Evolutionary conservation across 2,888 invertebrate species (phyloP).

Genomic region (Hypena proboscidalis): DNA sequence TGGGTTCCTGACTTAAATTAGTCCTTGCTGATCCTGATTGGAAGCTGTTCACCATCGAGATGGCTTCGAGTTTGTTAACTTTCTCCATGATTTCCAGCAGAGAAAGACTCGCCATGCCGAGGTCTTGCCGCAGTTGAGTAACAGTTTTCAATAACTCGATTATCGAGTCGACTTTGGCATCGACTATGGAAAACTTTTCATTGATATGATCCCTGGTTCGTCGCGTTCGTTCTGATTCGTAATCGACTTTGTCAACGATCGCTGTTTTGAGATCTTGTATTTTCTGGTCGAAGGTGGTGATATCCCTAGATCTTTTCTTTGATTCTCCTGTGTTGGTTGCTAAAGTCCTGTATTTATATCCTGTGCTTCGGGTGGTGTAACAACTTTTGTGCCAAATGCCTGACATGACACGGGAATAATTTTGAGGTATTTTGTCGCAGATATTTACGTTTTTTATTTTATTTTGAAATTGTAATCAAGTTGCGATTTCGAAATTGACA

Average conservation of each 20-base stretch:
- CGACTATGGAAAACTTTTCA: conserved; percentile 60
- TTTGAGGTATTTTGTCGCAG: too few relatives aligned
- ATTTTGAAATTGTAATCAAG: too few relatives aligned
- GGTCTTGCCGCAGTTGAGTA: conserved; percentile 48
- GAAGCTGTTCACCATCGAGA: conserved; percentile 35
- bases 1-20: conserved; percentile 36
- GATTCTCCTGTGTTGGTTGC: conserved; percentile 71
- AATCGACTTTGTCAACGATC: conserved; percentile 58
- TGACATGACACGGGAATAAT: conserved; percentile 58
- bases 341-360: conserved; percentile 72
- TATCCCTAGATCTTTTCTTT: conserved; percentile 51
- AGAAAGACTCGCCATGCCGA: conserved; percentile 47
- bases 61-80: conserved; percentile 55
- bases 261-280: conserved; percentile 60
- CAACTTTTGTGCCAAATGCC: conserved; percentile 68
- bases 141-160: conserved; percentile 62
- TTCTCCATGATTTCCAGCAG: conserved; percentile 51
- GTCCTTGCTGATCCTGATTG: conserved; percentile 48
- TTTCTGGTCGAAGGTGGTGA: conserved; percentile 57
- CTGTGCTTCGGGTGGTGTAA: conserved; percentile 67
- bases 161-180: conserved; percentile 63
- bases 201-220: conserved; percentile 55
- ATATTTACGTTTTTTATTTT: too few relatives aligned
- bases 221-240: conserved; percentile 53
- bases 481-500: too few relatives aligned